These are phyloP conservation scores for Caenorhabditis sp. DNA, from an alignment of 2,888 invertebrate genomes.

Conservation along the genomic window DNA sequence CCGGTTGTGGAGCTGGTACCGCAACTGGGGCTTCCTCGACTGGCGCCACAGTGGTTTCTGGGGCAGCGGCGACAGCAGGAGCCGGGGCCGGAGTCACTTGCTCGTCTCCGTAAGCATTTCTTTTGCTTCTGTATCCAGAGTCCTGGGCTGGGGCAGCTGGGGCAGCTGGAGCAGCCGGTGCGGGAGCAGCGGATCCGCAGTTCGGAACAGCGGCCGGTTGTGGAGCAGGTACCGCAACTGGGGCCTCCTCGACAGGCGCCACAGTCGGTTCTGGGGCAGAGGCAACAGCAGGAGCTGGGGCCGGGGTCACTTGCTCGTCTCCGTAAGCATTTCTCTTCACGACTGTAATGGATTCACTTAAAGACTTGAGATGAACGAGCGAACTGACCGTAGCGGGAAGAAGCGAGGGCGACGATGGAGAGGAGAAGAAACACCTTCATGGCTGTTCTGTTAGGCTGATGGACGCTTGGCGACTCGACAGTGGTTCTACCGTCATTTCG, in stretches of 20 bases:
- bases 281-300: slow-evolving; percentile 39
- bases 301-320: slow-evolving; percentile 63
- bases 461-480: slow-evolving; percentile 45
- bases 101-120: slow-evolving; percentile 68
- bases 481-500: slow-evolving; percentile 18
- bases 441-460: slow-evolving; percentile 38
- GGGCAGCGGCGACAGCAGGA: slow-evolving; percentile 27
- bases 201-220: slow-evolving; percentile 47
- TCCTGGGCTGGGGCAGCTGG: slow-evolving; percentile 53
- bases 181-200: slow-evolving; percentile 34
- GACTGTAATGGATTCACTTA: slow-evolving; percentile 11
- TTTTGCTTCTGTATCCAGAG: slow-evolving; percentile 54
- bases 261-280: slow-evolving; percentile 34
- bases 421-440: slow-evolving; percentile 63
- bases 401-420: slow-evolving; percentile 56
- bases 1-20: slow-evolving; percentile 45
- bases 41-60: no score
- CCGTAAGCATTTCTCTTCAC: slow-evolving; percentile 61
- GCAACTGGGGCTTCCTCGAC: slow-evolving; percentile 50
- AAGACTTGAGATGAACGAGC: not conserved
- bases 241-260: slow-evolving; percentile 41
- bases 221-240: slow-evolving; percentile 47
- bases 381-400: slow-evolving; percentile 61
- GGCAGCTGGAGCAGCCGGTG: slow-evolving; percentile 41
- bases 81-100: slow-evolving; percentile 61